Conservation (phyloP, 1,140 invertebrate genomes). For the Mycetomoellerius zeteki region DNA sequence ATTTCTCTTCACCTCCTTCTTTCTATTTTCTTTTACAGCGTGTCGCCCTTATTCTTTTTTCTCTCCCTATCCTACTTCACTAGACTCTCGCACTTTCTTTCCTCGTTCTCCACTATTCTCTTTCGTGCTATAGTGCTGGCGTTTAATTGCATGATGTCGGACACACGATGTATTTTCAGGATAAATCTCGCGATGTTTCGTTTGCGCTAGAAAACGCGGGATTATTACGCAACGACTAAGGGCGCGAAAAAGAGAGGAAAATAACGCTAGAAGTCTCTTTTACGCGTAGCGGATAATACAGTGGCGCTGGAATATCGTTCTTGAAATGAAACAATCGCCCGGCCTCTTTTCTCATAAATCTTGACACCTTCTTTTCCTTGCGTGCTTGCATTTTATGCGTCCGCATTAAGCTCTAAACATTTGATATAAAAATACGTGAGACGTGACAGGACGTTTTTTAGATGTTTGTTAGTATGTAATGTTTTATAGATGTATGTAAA, state of each 20-base stretch:
- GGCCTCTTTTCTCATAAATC: constrained; percentile 25
- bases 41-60: constrained; percentile 22
- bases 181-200: constrained; percentile 69
- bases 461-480: no score
- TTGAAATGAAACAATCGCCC: constrained; percentile 77
- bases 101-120: neutral
- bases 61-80: neutral
- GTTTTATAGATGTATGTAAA: no score
- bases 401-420: neutral
- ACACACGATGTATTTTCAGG: constrained; percentile 70
- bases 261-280: constrained; percentile 14
- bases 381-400: neutral
- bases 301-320: constrained; percentile 75
- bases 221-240: neutral
- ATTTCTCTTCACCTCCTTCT: neutral
- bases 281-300: constrained; percentile 44
- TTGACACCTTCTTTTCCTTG: constrained; percentile 3
- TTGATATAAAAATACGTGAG: neutral
- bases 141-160: constrained; percentile 74
- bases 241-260: neutral
- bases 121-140: constrained; percentile 31
- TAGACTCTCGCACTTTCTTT: constrained; percentile 8
- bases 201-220: constrained; percentile 62
- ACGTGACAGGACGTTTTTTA: no score
- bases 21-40: constrained; percentile 1